Evolutionary conservation across 2,888 invertebrate species (phyloP), one percentile per base, ranked within the genome.

Genomic region (Meteorus cinctellus): DNA sequence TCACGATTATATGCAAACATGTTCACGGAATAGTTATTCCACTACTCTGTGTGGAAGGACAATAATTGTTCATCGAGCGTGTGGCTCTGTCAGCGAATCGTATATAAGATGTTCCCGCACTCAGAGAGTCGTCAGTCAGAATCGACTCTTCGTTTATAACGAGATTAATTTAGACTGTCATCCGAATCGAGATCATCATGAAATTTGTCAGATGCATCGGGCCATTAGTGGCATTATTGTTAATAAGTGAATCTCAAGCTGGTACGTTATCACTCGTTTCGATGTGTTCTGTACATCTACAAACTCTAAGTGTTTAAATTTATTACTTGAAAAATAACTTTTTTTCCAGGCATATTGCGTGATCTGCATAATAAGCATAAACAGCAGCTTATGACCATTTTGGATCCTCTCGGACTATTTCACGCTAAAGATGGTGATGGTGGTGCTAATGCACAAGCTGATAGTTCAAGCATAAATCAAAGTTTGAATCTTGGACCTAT

Each of bases 21-120:
- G 55, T 19, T 48, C 60, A 27, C 31, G 69, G 55, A 75, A 60
- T 67, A 48, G 68, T 76, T 29, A 76, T 72, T 24, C 34, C 62
- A 48, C 59, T 31, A 55, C 10, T 36, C 29, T 6, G 34, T 63
- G 59, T 62, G 60, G 75, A 55, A 73, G 81, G 83, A 82, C 84
- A 87, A 85, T 86, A 79, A 82, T 84, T 84, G 72, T 72, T 73
- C 82, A 76, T 80, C 83, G 80, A 78, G 77, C 82, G 79, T 72
- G 62, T 72, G 62, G 67, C 65, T 70, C 70, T 34, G 78, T 71
- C 78, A 10, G 79, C 78, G 76, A 78, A 76, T 80, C 83, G 84
- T 88, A 88, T 88, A 88, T 86, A 88, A 88, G 88, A 86, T 87
- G 83, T 83, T 85, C 84, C 79, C 79, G 79, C 80, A 78, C 81